Conservation (phyloP, 92 coral and sea anemone genomes). For the Virgularia gustaviana region DNA sequence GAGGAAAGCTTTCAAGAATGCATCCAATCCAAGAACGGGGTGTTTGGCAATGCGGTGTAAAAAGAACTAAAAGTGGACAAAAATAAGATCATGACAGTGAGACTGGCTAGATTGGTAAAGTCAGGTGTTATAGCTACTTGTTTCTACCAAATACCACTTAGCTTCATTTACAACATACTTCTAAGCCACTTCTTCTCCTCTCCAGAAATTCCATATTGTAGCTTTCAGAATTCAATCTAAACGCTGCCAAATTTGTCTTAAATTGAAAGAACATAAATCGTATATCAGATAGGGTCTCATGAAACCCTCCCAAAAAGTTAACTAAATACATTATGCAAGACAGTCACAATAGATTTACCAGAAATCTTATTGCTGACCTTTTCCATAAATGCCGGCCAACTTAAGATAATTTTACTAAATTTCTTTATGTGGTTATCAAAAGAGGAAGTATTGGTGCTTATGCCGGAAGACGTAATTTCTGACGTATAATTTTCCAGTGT, state of each 20-base stretch:
- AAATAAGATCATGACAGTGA: background rate
- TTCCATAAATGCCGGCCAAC: too few species aligned
- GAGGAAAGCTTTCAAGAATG: slow-evolving; percentile 68
- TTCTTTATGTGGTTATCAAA: too few species aligned
- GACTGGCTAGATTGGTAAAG: background rate
- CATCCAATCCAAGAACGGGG: slow-evolving; percentile 71
- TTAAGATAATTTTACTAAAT: too few species aligned
- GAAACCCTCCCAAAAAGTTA: too few species aligned
- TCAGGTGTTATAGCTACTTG: background rate
- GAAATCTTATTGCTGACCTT: too few species aligned
- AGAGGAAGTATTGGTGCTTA: too few species aligned
- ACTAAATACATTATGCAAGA: too few species aligned
- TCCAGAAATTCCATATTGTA: slow-evolving; percentile 97
- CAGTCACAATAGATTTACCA: too few species aligned
- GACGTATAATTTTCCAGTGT: too few species aligned
- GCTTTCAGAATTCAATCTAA: slow-evolving; percentile 81
- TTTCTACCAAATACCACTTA: background rate
- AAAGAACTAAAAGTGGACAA: slow-evolving; percentile 70
- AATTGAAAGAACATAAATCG: too few species aligned
- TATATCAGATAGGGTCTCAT: too few species aligned
- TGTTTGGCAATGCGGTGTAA: slow-evolving; percentile 85
- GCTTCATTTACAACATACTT: slow-evolving; percentile 50
- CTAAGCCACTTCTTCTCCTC: slow-evolving; percentile 78
- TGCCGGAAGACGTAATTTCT: too few species aligned
- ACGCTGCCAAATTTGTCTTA: slow-evolving; percentile 76